A percentile compares a stretch with the other conserved stretches of the same genome.
Evolutionary conservation across 2,797 vertebrate species (phyloP).

Genomic region (Aselliscus stoliczkanus): DNA sequence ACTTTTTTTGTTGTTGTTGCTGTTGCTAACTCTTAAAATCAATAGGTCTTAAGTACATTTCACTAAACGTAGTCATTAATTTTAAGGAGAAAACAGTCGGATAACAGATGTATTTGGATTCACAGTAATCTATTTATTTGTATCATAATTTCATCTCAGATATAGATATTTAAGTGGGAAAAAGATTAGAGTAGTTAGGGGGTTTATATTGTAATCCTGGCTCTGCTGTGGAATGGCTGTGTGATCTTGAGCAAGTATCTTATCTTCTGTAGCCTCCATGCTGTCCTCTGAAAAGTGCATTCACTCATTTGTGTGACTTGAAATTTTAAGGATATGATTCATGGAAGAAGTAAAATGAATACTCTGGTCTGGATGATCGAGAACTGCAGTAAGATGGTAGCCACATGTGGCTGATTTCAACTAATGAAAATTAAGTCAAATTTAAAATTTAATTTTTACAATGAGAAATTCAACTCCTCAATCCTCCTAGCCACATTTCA

Average conservation of each 20-base stretch:
- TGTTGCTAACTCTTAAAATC: background rate
- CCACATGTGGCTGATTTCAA: background rate
- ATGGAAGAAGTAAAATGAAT: background rate
- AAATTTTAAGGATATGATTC: background rate
- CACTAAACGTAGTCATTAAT: background rate
- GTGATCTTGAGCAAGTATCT: background rate
- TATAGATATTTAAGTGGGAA: background rate
- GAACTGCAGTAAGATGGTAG: background rate
- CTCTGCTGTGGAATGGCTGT: background rate
- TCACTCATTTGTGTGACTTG: background rate
- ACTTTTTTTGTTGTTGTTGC: background rate
- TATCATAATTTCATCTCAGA: background rate
- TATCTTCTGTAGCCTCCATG: background rate
- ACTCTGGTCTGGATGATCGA: background rate
- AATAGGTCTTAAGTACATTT: background rate
- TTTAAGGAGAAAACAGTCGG: background rate
- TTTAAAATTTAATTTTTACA: background rate
- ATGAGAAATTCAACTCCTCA: background rate
- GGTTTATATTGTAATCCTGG: background rate
- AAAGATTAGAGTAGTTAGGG: background rate
- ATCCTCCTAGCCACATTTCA: background rate
- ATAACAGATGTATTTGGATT: background rate
- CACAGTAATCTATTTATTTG: background rate
- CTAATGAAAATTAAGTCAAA: background rate
- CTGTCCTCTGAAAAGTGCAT: background rate